Conservation (phyloP, 2,113 vertebrate species). For the Heterotis niloticus region DNA sequence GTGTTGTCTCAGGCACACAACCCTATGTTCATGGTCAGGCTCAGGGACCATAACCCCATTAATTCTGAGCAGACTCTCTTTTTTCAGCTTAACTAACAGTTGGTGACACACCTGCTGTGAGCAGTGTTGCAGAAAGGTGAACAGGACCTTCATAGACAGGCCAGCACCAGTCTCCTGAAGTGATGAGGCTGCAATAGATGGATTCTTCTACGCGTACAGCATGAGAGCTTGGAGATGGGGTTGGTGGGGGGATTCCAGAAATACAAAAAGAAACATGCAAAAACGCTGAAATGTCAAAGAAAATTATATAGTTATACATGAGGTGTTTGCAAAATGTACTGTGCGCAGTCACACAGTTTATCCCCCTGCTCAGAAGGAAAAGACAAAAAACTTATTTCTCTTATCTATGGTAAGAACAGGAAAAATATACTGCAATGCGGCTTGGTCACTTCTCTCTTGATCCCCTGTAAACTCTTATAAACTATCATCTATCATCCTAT, state of each 20-base stretch:
- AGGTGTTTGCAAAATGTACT: neutral
- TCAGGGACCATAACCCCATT: conserved; percentile 31
- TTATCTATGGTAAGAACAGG: no score
- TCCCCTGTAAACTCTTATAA: no score
- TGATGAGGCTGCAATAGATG: conserved; percentile 31
- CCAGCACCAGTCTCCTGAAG: conserved; percentile 26
- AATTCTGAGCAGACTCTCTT: conserved; percentile 26
- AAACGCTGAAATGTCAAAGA: neutral
- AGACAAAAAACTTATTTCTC: no score
- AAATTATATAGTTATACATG: neutral
- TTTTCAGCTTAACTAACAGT: conserved; percentile 38
- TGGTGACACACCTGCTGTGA: conserved; percentile 38
- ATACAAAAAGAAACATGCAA: neutral
- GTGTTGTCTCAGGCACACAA: conserved; percentile 23
- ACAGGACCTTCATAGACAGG: conserved; percentile 36
- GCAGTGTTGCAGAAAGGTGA: conserved; percentile 38
- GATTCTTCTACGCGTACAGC: conserved; percentile 15
- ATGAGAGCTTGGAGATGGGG: neutral
- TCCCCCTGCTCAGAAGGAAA: no score
- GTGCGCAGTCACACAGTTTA: no score
- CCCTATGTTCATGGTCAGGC: conserved; percentile 31
- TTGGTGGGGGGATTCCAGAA: neutral
- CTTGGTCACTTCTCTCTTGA: no score
- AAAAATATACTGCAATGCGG: no score
- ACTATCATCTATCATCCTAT: no score